Base-by-base conservation (phyloP, 2,797 vertebrate genomes). In the Naso thynnoides region DNA sequence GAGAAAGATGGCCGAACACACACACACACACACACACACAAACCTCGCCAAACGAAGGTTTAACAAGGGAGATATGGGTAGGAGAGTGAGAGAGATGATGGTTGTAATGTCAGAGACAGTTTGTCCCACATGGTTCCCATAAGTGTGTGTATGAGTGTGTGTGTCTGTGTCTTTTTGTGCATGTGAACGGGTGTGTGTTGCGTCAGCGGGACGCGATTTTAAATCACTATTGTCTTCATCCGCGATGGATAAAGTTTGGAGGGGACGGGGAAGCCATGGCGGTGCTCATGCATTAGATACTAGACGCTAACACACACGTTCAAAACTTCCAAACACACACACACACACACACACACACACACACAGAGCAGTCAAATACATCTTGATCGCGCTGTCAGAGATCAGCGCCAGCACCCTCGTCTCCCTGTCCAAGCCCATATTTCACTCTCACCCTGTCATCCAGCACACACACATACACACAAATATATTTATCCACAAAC, bases 81-180 rank as follows among this genome's bases (percentile, higher is more conserved):
- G 70, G 38, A 78, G 86, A 89, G 78, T 83, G 83, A 88, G 82
- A 78, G 82, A 85, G 83, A 89, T 84, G 79, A 86, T 89, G 84
- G 86, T 70, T 86, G 80, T 82, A 88, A 92, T 91, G 92, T 95
- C 95, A 95, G 87, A 94, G 90, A 93, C 95, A 95, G 95, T 93
- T 91, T 87, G 86, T 90, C 93, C 93, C 96, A 98, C 93, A 93
- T 97, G 96, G 92, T 97, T 96, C 94, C 93, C 89, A 96, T 97
- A 95, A 96, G 89, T 45, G 36, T 70, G 76, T 77, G 42, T 64
- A 33, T 62, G 89, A 42, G 36, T 70, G 75, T 76, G 42, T 64
- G 31, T 61, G 11, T 58, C 6, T 54, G 61, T 78, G 65, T 82
- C 9, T 75, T 2, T 68, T n/a, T 45, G 57, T 79, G 27, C 11